Evolutionary conservation across 2,888 invertebrate genomes (phyloP).

Genomic region (Conops quadrifasciatus): DNA sequence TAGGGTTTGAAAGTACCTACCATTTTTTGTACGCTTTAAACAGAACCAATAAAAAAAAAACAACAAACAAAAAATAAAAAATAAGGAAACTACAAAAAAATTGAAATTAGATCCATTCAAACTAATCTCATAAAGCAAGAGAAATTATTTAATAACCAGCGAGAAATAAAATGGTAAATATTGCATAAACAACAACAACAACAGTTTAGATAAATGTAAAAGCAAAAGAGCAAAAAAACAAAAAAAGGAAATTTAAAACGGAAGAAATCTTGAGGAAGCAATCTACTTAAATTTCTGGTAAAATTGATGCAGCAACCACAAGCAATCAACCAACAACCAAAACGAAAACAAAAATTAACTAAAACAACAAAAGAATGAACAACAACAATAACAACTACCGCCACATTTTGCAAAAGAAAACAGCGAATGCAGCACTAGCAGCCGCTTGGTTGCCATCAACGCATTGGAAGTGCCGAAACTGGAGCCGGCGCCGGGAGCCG

Average conservation of each 20-base stretch:
- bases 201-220: not conserved
- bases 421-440: not conserved
- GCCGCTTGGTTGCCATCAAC: not conserved
- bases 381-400: not conserved
- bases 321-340: not conserved
- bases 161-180: no score
- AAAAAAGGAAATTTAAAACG: not conserved
- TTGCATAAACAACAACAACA: no score
- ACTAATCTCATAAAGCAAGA: no score
- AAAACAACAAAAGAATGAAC: not conserved
- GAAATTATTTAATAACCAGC: no score
- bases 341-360: not conserved
- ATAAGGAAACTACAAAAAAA: no score
- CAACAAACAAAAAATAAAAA: no score
- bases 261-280: slow-evolving; percentile 12
- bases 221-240: not conserved
- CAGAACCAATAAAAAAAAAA: no score
- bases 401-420: not conserved
- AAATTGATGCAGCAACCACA: slow-evolving; percentile 9
- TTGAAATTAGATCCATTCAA: no score
- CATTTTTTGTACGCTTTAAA: no score
- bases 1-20: no score
- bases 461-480: no score
- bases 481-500: not conserved
- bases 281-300: slow-evolving; percentile 5